Evolutionary conservation across 2,797 vertebrate genomes (phyloP).

Genomic region (Chelon labrosus): DNA sequence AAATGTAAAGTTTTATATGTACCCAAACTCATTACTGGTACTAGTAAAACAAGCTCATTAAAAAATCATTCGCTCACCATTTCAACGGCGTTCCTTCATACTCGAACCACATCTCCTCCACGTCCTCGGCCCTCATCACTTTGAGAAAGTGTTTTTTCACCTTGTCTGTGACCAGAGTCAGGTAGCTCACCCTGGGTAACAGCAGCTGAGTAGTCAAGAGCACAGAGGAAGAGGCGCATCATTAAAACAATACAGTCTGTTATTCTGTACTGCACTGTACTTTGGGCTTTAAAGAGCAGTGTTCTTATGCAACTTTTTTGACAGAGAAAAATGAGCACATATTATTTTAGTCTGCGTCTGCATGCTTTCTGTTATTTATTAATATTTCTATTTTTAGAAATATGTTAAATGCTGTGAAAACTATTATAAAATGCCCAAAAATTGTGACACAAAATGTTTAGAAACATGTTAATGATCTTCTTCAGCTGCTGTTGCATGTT

Average conservation of each 20-base stretch:
- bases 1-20: background rate
- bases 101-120: slow-evolving; percentile 98
- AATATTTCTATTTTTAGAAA: background rate
- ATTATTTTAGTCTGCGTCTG: fast-evolving
- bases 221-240: background rate
- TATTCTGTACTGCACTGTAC: background rate
- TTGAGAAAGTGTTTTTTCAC: slow-evolving; percentile 99
- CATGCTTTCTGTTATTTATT: background rate
- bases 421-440: background rate
- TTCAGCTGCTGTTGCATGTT: background rate
- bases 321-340: background rate
- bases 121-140: slow-evolving; percentile 93
- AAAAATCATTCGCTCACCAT: slow-evolving; percentile 86
- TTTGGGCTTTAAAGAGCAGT: background rate
- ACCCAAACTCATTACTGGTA: background rate
- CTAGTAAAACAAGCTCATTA: background rate
- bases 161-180: slow-evolving; percentile 98
- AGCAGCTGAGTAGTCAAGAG: slow-evolving; percentile 85
- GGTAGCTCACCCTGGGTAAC: slow-evolving; percentile 96
- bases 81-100: slow-evolving; percentile 97
- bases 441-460: too few relatives aligned
- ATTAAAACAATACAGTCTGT: background rate
- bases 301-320: background rate
- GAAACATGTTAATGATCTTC: too few relatives aligned
- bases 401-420: background rate